These are phyloP conservation scores for Muscicapa comitata DNA, from an alignment of 2,797 vertebrate genomes.

Conservation along the genomic window DNA sequence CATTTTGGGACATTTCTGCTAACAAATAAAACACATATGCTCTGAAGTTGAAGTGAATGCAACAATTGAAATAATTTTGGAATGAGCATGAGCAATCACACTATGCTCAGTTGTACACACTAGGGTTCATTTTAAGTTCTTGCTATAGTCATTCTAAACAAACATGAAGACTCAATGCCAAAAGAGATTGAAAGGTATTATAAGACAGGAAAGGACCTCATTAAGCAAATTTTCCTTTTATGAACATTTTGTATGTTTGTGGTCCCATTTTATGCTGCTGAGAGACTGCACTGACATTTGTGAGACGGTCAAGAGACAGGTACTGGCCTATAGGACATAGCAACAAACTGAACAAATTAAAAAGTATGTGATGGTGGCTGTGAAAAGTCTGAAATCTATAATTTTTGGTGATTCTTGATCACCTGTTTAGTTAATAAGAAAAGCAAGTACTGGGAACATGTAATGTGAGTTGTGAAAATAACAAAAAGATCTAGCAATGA, in stretches of 20 bases:
- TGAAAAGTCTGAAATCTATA: background rate
- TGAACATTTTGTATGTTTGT: background rate
- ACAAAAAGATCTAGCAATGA: background rate
- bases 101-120: background rate
- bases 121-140: background rate
- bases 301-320: background rate
- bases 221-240: background rate
- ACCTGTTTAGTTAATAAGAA: background rate
- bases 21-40: background rate
- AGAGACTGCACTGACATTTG: background rate
- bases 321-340: background rate
- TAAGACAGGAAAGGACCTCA: background rate
- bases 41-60: background rate
- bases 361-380: background rate
- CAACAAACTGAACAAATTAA: background rate
- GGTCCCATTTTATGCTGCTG: background rate
- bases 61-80: background rate
- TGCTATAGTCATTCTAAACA: background rate
- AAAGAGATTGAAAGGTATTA: background rate
- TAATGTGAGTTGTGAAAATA: background rate
- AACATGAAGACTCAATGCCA: background rate
- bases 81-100: background rate
- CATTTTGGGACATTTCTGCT: background rate
- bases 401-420: background rate
- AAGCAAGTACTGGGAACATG: background rate